Evolutionary conservation across 2,888 invertebrate species (phyloP), one percentile per base, ranked within the genome.

Genomic region (Pheosia tremula): DNA sequence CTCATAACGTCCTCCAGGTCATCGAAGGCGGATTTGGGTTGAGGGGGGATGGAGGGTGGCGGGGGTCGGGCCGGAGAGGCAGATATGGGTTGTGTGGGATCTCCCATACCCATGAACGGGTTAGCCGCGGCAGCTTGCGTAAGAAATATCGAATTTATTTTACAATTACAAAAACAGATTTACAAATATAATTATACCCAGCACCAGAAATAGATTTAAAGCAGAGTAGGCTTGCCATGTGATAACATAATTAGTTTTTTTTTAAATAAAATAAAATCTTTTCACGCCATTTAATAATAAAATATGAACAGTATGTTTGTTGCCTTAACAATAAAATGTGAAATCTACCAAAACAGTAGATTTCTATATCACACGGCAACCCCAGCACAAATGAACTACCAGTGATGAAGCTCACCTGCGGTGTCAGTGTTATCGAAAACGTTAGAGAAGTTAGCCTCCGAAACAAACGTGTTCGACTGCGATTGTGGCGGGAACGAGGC

Each of bases 381-480:
- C 74, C 63, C 64, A 59, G 63, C 75, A 64, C 69, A 75, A 71
- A 62, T 65, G 65, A 71, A 71, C 76, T 82, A 79, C 82, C 71
- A 69, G 71, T 67, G 72, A 66, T 64, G 61, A 65, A 78, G 79
- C 95, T 95, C 95, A 95, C 95, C 95, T 91, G 95, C 88, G 76
- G 95, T 90, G 87, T 96, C 96, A 82, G 95, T 92, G 91, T 95
- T 96, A 90, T 97, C 97, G 94, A 98, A 98, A 79, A 97, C 97
- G 81, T 97, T 96, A 83, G 96, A 96, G 94, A 98, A 98, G 94
- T 96, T 97, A 92, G 96, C 97, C 89, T 98, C 98, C 84, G 97
- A 96, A 86, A 97, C 97, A 94, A 97, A 97, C 80, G 94, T 80
- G 88, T 86, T 88, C 88, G 84, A 84, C 72, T 72, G 76, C 61